Evolutionary conservation across 2,888 invertebrate species (phyloP).

Genomic region (Eupithecia vulgata): DNA sequence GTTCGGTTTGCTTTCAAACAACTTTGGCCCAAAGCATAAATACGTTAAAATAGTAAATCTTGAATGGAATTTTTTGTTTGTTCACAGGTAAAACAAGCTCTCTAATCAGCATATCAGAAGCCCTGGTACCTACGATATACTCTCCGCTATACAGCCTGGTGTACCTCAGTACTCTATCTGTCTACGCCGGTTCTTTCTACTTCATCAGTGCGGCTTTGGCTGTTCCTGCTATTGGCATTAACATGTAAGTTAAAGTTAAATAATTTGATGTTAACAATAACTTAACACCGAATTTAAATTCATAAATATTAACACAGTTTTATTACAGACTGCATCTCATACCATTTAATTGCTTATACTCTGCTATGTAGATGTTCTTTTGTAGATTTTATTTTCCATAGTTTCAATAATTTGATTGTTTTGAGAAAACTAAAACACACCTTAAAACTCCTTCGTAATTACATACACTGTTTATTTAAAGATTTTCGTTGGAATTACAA

Average conservation of each 20-base stretch:
- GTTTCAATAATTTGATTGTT: neutral
- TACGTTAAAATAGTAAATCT: too few relatives aligned
- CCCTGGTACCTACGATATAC: conserved; percentile 81
- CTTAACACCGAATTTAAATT: too few relatives aligned
- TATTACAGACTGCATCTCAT: too few relatives aligned
- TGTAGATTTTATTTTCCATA: neutral
- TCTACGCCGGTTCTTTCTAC: conserved; percentile 83
- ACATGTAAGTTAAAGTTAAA: conserved; percentile 68
- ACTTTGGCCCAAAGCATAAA: too few relatives aligned
- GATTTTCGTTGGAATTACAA: too few relatives aligned
- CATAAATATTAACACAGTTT: too few relatives aligned
- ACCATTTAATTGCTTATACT: too few relatives aligned
- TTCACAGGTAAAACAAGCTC: conserved; percentile 82
- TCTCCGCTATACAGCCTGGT: conserved; percentile 83
- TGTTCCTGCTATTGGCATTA: conserved; percentile 75
- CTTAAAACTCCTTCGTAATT: too few relatives aligned
- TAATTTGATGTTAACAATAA: neutral
- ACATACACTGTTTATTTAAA: too few relatives aligned
- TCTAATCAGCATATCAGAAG: conserved; percentile 85
- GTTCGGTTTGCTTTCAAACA: too few relatives aligned
- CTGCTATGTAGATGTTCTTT: neutral
- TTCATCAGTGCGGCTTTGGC: conserved; percentile 80
- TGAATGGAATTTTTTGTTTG: conserved; percentile 14
- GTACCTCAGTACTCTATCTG: conserved; percentile 77
- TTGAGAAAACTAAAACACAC: too few relatives aligned